phyloP scores from a whole-genome alignment of 1,140 invertebrate genomes.

The Pseudomyrmex cubaensis region DNA sequence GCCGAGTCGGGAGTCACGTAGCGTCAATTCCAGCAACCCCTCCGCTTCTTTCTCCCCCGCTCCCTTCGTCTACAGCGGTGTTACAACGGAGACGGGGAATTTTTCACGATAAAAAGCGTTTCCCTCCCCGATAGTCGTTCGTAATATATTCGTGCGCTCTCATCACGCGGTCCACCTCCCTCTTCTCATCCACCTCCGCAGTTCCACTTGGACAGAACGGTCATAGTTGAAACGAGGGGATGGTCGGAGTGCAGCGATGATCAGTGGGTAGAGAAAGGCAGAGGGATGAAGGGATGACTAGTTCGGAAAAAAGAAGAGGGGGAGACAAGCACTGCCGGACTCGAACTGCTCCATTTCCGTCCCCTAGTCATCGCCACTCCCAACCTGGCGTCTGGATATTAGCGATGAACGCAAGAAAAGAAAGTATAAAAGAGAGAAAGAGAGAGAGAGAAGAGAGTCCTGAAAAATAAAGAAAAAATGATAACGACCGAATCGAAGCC shows the following conservation, averaged over 20 bases:
- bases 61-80: neutral
- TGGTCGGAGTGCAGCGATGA: conserved; percentile 40
- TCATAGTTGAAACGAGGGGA: conserved; percentile 29
- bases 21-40: conserved; percentile 28
- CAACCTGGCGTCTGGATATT: conserved; percentile 68
- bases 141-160: conserved; percentile 75
- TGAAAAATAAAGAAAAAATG: conserved; percentile 65
- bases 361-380: conserved; percentile 67
- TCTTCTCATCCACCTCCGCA: conserved; percentile 33
- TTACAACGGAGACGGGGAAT: conserved; percentile 25
- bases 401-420: conserved; percentile 60
- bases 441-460: conserved; percentile 39
- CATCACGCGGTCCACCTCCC: conserved; percentile 51
- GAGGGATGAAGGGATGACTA: conserved; percentile 46
- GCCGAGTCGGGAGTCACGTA: conserved; percentile 29
- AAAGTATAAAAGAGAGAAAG: conserved; percentile 25
- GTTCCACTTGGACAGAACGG: conserved; percentile 69
- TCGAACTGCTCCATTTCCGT: conserved; percentile 78
- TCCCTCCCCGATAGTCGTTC: conserved; percentile 65
- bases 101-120: conserved; percentile 35
- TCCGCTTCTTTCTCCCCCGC: neutral
- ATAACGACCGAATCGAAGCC: conserved; percentile 40
- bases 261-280: conserved; percentile 55
- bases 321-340: conserved; percentile 69
- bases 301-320: conserved; percentile 49